Evolutionary conservation across 2,797 vertebrate genomes (phyloP).

Genomic region (Thripadectes ignobilis): DNA sequence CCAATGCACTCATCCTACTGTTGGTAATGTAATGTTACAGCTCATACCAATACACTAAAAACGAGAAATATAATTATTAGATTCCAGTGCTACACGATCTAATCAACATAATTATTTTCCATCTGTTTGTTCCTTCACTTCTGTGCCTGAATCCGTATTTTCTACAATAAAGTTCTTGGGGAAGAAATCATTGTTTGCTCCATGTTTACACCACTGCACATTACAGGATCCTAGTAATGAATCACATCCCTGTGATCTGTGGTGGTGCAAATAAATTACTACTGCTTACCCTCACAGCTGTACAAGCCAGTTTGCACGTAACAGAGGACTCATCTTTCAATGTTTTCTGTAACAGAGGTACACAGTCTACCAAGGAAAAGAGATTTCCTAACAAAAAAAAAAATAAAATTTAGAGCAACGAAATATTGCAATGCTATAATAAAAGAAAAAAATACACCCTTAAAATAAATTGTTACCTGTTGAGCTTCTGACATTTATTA

Average conservation of each 20-base stretch:
- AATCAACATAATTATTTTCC: neutral
- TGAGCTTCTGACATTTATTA: conserved; percentile 79
- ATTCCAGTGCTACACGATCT: neutral
- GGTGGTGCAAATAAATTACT: neutral
- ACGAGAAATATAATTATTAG: neutral
- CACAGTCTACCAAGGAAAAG: conserved; percentile 87
- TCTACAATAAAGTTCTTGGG: neutral
- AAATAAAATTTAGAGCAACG: neutral
- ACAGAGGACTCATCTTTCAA: conserved; percentile 95
- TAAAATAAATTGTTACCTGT: conserved; percentile 70
- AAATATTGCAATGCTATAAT: neutral
- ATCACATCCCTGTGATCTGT: neutral
- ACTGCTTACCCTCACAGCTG: conserved; percentile 89
- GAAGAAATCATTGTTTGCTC: neutral
- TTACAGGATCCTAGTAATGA: neutral
- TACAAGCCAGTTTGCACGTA: conserved; percentile 94
- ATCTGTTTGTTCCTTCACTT: neutral
- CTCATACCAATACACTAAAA: neutral
- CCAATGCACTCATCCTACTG: too few species aligned
- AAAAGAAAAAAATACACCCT: neutral
- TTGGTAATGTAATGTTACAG: too few species aligned
- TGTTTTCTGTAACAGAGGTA: conserved; percentile 88
- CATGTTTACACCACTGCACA: neutral
- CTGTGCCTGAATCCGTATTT: neutral
- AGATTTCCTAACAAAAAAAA: conserved; percentile 79